Evolutionary conservation across 92 coral and sea anemone genomes (phyloP).

Genomic region (Blastomussa wellsi): DNA sequence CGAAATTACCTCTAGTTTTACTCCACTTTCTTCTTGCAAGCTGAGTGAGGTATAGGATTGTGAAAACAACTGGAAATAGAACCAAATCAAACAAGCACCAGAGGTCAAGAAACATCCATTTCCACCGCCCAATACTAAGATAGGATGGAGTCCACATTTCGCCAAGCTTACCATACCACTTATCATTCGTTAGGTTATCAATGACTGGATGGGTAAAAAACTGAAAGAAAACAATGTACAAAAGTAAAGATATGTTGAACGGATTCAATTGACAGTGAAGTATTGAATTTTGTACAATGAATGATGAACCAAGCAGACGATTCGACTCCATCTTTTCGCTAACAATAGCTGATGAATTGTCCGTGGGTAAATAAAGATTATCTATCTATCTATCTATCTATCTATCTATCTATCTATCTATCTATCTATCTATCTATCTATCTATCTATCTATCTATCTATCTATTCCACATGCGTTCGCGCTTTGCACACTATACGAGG

Average conservation of each 20-base stretch:
- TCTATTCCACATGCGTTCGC: too few species aligned
- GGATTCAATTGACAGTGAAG: too few species aligned
- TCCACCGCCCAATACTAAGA: background rate
- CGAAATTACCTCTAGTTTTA: background rate
- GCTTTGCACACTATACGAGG: background rate
- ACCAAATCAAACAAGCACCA: slow-evolving; percentile 54
- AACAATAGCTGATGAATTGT: too few species aligned
- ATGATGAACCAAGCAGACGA: too few species aligned
- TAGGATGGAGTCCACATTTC: slow-evolving; percentile 15
- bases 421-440: too few species aligned
- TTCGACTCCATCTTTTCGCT: too few species aligned
- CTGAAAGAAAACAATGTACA: slow-evolving; percentile 6
- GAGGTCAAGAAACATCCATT: slow-evolving; percentile 47
- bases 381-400: too few species aligned
- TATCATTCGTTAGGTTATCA: slow-evolving; percentile 32
- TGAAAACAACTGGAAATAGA: slow-evolving; percentile 49
- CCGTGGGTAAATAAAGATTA: too few species aligned
- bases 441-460: too few species aligned
- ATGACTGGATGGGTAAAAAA: slow-evolving; percentile 53
- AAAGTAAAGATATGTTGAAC: background rate
- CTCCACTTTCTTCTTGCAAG: background rate
- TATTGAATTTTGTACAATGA: too few species aligned
- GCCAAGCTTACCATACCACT: slow-evolving; percentile 45
- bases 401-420: too few species aligned
- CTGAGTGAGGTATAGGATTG: slow-evolving; percentile 17